phyloP scores from a whole-genome alignment of 2,888 invertebrate species.

The Gortyna flavago region DNA sequence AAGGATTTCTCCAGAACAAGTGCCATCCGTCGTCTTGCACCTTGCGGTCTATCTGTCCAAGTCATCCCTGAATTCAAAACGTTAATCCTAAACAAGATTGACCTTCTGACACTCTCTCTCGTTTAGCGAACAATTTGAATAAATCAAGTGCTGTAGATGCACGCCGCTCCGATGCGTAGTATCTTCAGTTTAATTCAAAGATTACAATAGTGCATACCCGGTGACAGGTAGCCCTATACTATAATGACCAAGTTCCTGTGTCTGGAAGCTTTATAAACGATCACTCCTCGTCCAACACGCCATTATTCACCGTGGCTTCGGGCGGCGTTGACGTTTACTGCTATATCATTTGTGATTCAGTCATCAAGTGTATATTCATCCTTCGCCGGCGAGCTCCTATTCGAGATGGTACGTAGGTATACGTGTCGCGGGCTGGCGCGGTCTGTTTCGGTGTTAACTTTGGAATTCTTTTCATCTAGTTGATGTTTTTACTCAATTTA shows the following conservation, averaged over 20 bases:
- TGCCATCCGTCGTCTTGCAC: not conserved
- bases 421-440: constrained; percentile 25
- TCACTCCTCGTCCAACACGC: constrained; percentile 6
- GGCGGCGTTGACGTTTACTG: constrained; percentile 49
- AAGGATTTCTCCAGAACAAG: not conserved
- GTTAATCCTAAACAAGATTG: not conserved
- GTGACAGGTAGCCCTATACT: constrained; percentile 54
- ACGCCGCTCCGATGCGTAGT: constrained; percentile 29
- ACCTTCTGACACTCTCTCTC: constrained; percentile 23
- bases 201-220: constrained; percentile 61
- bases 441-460: not conserved
- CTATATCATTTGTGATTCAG: constrained; percentile 38
- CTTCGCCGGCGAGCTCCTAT: constrained; percentile 30
- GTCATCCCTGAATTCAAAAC: not conserved
- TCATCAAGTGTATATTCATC: constrained; percentile 47
- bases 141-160: constrained; percentile 50
- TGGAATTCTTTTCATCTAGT: not conserved
- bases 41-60: too few species aligned
- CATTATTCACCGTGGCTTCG: constrained; percentile 59
- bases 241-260: constrained; percentile 54
- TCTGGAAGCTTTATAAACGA: constrained; percentile 42
- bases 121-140: constrained; percentile 5
- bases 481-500: not conserved
- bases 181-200: constrained; percentile 45
- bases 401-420: constrained; percentile 56